Base-by-base conservation (phyloP, 2,113 vertebrate species). In the Gallinago media region DNA sequence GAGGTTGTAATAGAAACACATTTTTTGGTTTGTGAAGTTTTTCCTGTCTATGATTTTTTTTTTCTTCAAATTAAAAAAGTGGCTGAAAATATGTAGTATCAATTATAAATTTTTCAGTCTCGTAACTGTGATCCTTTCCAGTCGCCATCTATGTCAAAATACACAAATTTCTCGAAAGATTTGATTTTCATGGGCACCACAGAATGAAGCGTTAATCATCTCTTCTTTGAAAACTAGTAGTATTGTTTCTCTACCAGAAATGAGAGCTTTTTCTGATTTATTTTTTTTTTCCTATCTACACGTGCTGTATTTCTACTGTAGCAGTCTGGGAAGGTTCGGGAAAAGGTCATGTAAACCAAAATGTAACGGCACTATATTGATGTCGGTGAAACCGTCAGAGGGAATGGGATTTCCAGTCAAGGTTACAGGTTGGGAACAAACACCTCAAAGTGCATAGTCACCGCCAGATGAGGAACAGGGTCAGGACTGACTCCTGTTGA, bases 41-140 rank as follows among this genome's bases (percentile, higher is more conserved):
- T 86, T 54, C 47, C 31, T 49, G 4, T 46, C 27, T 68, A 2
- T 54, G 10, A 31, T 0, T n/a, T n/a, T 47, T 42, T 44, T 54
- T 38, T 38, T 49, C 54, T 68, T 3, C 6, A 13, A 54, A 56
- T 66, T 9, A 31, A 72, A 52, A 15, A 68, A 23, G 12, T 55
- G 3, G 2, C 4, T 58, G 25, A 38, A 87, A 87, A 34, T 16
- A 32, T 7, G 9, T 6, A 21, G 3, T 47, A 22, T 59, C 0
- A 0, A 17, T 65, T 50, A 40, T 10, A 9, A 50, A 65, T 9
- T 26, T 82, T 81, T 47, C 14, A 61, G 1, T 66, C 82, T 74
- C 78, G 9, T 42, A 84, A 38, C 27, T 80, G 16, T 49, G 34
- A 10, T 44, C 2, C 2, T 42, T 70, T 61, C 26, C 36, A 55